A percentile compares a stretch with the other conserved stretches of the same genome.
phyloP scores from a whole-genome alignment of 2,113 vertebrate genomes.

The Abramis brama region DNA sequence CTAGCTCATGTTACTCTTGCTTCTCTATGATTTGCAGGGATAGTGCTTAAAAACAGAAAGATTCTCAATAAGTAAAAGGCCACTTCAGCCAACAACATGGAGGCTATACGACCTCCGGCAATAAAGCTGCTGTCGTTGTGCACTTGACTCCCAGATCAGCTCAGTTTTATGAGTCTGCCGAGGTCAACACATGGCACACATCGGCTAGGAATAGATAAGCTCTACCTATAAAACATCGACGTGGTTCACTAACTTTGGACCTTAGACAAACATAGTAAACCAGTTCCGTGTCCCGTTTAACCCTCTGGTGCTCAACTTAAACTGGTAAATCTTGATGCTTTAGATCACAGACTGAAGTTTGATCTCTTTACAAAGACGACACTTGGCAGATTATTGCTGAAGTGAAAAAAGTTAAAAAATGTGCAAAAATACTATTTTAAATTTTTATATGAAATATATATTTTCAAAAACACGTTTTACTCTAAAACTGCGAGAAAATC shows the following conservation, averaged over 20 bases:
- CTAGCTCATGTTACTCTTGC: background rate
- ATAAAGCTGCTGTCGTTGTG: background rate
- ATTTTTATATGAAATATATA: no score
- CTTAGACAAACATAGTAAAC: background rate
- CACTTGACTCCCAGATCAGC: background rate
- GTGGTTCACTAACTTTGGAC: background rate
- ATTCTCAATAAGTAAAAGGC: no score
- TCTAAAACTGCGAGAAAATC: no score
- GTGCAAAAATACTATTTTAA: no score
- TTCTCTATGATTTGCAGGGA: background rate
- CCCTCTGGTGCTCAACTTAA: no score
- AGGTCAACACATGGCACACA: background rate
- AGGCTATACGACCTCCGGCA: background rate
- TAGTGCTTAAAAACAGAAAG: background rate
- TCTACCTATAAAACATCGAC: background rate
- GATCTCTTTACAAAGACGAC: no score
- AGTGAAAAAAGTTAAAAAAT: no score
- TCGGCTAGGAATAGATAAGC: background rate
- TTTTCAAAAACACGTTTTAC: no score
- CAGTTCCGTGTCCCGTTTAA: no score
- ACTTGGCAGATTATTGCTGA: no score
- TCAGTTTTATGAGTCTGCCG: background rate
- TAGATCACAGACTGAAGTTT: no score
- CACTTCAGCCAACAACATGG: background rate
- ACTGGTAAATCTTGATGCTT: no score